Conservation (phyloP, 1,140 invertebrate genomes). For the Papilio helenus region DNA sequence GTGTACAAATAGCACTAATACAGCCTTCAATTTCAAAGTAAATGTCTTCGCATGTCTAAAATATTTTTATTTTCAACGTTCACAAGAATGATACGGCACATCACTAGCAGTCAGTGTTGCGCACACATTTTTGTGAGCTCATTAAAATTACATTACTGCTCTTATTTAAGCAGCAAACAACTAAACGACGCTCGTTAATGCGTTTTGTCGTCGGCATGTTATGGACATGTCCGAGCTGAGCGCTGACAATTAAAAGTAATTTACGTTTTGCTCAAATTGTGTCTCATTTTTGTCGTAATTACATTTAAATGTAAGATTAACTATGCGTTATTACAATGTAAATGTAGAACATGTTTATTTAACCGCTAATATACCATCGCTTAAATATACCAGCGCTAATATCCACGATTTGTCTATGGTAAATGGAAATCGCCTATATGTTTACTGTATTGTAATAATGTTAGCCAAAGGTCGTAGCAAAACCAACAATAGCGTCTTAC, state of each 20-base stretch:
- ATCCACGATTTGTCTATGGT: not conserved
- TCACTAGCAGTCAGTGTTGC: slow-evolving; percentile 46
- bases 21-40: too few relatives aligned
- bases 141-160: slow-evolving; percentile 83
- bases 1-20: too few relatives aligned
- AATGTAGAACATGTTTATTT: not conserved
- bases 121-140: slow-evolving; percentile 78
- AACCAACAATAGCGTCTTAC: not conserved
- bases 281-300: slow-evolving; percentile 44
- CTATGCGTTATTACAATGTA: not conserved
- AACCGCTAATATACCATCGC: not conserved
- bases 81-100: not conserved
- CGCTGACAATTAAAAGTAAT: slow-evolving; percentile 54
- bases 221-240: slow-evolving; percentile 66
- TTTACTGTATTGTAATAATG: not conserved
- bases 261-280: slow-evolving; percentile 43
- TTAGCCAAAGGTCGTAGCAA: not conserved
- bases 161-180: slow-evolving; percentile 81
- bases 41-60: not conserved
- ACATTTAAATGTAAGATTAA: slow-evolving; percentile 33
- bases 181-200: slow-evolving; percentile 80
- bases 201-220: slow-evolving; percentile 69
- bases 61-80: not conserved
- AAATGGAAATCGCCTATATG: too few relatives aligned
- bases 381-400: too few relatives aligned